Base-by-base conservation (phyloP, 2,888 invertebrate species). In the Phaedon cochleariae region DNA sequence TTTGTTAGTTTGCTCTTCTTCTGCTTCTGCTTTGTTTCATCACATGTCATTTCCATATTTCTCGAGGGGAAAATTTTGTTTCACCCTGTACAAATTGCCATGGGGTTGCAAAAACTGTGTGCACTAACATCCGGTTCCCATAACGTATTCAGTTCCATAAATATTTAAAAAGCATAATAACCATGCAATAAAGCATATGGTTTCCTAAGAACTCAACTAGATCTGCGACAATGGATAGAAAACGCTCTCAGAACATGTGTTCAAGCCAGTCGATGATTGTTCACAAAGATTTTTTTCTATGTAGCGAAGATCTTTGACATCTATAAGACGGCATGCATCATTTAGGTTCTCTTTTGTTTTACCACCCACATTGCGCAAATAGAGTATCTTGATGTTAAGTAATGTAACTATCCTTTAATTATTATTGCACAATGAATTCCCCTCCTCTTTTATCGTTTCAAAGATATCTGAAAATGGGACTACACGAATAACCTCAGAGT, bases 281-380 rank as follows among this genome's bases (percentile, higher is more conserved):
- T 34, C 31, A 9, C 31, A 34, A 34, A 10, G 31, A 5, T 57
- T 57, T 54, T 57, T 45, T 57, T 12, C 55, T 41, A 45, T 45
- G 57, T 45, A 45, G 46, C 57, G 55, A 18, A 55, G 37, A 55
- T 55, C 37, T 37, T 41, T 18, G 55, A 26, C 45, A 45, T 57
- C 57, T 57, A 45, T 22, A 22, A 45, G 41, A 57, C 26, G 57
- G 45, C 45, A 45, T 57, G 26, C 57, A 45, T 57, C 15, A 15
- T 41, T n/a, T 15, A 12, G 55, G 29, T 55, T 55, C 55, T 20
- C n/a, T 41, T 17, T 21, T 34, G n/a, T 41, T 17, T 45, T 45
- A 57, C 57, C 57, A 57, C 57, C 57, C 57, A 57, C 57, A 45
- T 22, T 22, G 55, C 21, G n/a, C n/a, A n/a, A n/a, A 2, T 18